Percentiles rank a stretch among this genome's conserved stretches.
Conservation (phyloP, 2,113 vertebrate genomes). For the Benitochromis conjunctus region DNA sequence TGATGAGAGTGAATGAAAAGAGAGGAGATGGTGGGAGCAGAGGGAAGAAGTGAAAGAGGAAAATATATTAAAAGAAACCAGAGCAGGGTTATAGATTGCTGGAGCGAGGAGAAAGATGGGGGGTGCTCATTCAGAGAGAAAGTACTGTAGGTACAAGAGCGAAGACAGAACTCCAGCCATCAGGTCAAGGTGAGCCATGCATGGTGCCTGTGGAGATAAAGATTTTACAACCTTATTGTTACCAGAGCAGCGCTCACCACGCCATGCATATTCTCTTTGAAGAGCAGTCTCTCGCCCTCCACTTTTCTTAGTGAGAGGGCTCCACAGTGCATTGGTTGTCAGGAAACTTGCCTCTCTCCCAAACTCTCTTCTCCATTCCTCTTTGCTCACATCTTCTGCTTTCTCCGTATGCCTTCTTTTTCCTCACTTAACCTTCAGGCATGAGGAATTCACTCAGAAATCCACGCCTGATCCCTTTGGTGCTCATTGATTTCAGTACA, state of each 20-base stretch:
- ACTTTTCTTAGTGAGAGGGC: slow-evolving; percentile 29
- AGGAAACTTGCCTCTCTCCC: slow-evolving; percentile 34
- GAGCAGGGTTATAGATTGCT: slow-evolving; percentile 47
- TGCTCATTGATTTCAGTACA: slow-evolving; percentile 61
- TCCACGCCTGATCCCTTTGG: slow-evolving; percentile 45
- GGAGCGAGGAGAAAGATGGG: slow-evolving; percentile 22
- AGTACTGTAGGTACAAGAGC: slow-evolving; percentile 23
- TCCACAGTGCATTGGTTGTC: slow-evolving; percentile 36
- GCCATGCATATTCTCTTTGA: slow-evolving; percentile 69
- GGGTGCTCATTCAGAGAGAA: slow-evolving; percentile 25
- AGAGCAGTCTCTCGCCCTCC: slow-evolving; percentile 35
- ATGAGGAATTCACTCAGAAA: slow-evolving; percentile 56
- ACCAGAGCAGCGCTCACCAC: slow-evolving; percentile 42
- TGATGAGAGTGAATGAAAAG: slow-evolving; percentile 1
- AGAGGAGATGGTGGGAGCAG: neutral
- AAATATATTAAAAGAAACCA: neutral
- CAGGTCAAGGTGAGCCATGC: slow-evolving; percentile 59
- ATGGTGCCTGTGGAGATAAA: slow-evolving; percentile 62
- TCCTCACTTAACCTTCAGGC: slow-evolving; percentile 64
- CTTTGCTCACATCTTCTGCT: slow-evolving; percentile 24
- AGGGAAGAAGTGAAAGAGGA: slow-evolving; percentile 8
- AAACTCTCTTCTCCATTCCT: slow-evolving; percentile 19
- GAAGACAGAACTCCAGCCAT: slow-evolving; percentile 51
- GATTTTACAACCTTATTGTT: slow-evolving; percentile 65
- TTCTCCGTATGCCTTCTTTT: slow-evolving; percentile 29